These are phyloP conservation scores for Wasmannia auropunctata DNA, from an alignment of 1,140 invertebrate genomes.

Conservation along the genomic window DNA sequence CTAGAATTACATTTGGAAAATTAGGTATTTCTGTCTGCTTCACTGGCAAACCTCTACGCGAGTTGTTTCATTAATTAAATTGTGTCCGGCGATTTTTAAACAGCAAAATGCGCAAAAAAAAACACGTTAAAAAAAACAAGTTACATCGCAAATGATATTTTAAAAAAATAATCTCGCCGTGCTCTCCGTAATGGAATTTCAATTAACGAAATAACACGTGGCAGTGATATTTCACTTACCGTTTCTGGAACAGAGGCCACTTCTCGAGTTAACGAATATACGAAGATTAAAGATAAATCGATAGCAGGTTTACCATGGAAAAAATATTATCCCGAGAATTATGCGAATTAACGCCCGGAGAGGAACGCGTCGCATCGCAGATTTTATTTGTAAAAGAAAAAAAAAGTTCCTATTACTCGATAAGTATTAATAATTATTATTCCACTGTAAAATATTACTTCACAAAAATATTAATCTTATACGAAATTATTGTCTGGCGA, in stretches of 20 bases:
- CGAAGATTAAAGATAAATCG: neutral
- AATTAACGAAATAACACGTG: slow-evolving; percentile 17
- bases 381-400: neutral
- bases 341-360: neutral
- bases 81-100: neutral
- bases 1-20: slow-evolving; percentile 1
- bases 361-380: neutral
- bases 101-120: slow-evolving; percentile 1
- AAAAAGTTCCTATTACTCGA: slow-evolving; percentile 7
- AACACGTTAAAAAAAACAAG: slow-evolving; percentile 10
- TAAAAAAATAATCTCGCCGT: neutral
- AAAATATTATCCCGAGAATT: neutral
- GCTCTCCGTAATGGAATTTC: neutral
- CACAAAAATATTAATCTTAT: neutral
- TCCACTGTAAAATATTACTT: neutral
- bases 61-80: slow-evolving; percentile 35
- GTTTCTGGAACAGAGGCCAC: neutral
- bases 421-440: neutral
- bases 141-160: neutral
- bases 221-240: neutral
- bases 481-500: neutral
- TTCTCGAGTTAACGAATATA: neutral
- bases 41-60: neutral
- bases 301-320: neutral
- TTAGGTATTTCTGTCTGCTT: neutral